Base-by-base conservation (phyloP, 2,113 vertebrate genomes). In the Mellivora capensis region DNA sequence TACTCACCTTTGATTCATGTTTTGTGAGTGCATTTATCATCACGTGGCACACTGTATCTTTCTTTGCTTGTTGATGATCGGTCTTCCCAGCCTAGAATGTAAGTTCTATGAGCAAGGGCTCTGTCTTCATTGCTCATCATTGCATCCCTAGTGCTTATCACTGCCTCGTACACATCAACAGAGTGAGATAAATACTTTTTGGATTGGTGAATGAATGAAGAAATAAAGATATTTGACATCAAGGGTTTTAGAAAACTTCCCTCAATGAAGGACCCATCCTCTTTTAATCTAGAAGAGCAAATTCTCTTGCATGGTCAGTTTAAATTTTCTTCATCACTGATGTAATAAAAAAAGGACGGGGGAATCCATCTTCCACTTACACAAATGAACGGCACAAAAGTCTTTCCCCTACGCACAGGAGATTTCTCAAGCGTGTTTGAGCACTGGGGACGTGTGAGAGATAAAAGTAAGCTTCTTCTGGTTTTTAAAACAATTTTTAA, bases 191-290 rank as follows among this genome's bases (percentile, higher is more conserved):
- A 42, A 27, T 25, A 42, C 18, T 52, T 67, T n/a, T 54, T 23
- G 34, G 79, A 18, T 52, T 15, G 7, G 20, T 9, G 8, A 20
- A 3, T 47, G 44, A 31, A 37, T 23, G 37, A 34, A 81, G 25
- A 71, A 71, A n/a, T 49, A 3, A 39, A 23, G 49, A 3, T 27
- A 13, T 57, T 59, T 7, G 29, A 42, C 39, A 31, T 29, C 3
- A 3, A 3, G 39, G 10, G 12, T 9, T 9, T 59, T 27, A 88
- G 72, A 54, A 97, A 95, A 44, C 34, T 17, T 62, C 15, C 57
- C 8, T 64, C 52, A 8, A 0, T 4, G n/a, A 83, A 88, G 34
- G 39, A 20, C 1, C 18, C 20, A 0, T 11, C 31, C 0, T n/a
- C 69, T 93, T 88, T 91, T 37, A 47, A 42, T 23, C 47, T 29